These are phyloP conservation scores for Thamnophis elegans DNA, from an alignment of 2,797 vertebrate genomes.

Conservation along the genomic window DNA sequence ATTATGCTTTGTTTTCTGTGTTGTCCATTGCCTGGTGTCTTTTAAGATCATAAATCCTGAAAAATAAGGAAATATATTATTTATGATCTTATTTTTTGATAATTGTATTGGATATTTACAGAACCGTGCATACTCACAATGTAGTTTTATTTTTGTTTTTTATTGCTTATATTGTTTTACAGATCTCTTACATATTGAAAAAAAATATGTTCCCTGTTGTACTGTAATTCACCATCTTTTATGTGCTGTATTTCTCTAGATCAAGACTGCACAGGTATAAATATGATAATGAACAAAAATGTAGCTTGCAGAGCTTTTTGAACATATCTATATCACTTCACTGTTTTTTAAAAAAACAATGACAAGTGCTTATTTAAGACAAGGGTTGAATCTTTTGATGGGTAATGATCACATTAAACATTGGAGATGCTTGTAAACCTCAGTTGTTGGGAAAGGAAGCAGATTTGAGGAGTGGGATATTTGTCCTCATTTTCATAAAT, in stretches of 20 bases:
- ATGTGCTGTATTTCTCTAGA: neutral
- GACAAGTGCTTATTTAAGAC: neutral
- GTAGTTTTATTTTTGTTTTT: neutral
- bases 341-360: neutral
- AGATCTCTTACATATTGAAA: neutral
- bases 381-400: neutral
- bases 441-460: neutral
- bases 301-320: neutral
- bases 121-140: neutral
- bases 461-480: neutral
- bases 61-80: neutral
- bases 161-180: neutral
- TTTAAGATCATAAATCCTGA: neutral
- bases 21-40: neutral
- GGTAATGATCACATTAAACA: neutral
- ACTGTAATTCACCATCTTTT: neutral
- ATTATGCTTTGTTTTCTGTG: neutral
- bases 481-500: neutral
- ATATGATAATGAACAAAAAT: neutral
- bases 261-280: neutral
- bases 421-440: neutral
- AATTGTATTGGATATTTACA: neutral
- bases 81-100: neutral
- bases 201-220: neutral
- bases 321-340: neutral